Conservation (phyloP, 1,140 invertebrate species). For the Yoshiicerus persimilis region DNA sequence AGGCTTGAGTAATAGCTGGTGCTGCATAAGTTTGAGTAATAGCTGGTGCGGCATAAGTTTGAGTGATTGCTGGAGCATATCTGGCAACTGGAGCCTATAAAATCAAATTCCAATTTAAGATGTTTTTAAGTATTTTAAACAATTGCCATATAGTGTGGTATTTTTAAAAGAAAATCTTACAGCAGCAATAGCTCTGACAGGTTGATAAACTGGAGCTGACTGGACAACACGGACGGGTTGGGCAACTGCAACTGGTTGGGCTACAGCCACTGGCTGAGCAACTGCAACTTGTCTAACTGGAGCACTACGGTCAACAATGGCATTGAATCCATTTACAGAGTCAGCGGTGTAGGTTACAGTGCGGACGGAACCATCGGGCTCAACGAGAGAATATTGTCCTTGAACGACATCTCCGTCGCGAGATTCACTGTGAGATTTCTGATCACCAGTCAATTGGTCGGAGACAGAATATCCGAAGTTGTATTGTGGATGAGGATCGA, state of each 20-base stretch:
- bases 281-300: slow-evolving; percentile 55
- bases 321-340: slow-evolving; percentile 69
- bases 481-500: slow-evolving; percentile 57
- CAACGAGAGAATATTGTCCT: slow-evolving; percentile 60
- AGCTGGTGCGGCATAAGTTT: background rate
- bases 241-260: slow-evolving; percentile 51
- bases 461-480: slow-evolving; percentile 64
- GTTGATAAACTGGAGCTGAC: slow-evolving; percentile 51
- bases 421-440: slow-evolving; percentile 63
- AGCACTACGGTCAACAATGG: slow-evolving; percentile 59
- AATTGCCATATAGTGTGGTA: background rate
- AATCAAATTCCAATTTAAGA: background rate
- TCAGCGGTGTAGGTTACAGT: slow-evolving; percentile 71
- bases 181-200: slow-evolving; percentile 46
- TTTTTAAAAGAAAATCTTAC: background rate
- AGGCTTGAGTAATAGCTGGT: background rate
- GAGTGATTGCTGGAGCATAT: too few relatives aligned
- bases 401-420: slow-evolving; percentile 64
- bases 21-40: background rate
- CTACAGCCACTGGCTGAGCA: slow-evolving; percentile 54
- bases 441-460: slow-evolving; percentile 61
- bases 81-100: background rate
- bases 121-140: background rate
- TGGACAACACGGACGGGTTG: background rate
- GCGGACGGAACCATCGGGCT: background rate